Percentiles rank a stretch among this genome's conserved stretches.
phyloP scores from a whole-genome alignment of 2,797 vertebrate species.

The Notolepis coatsorum region DNA sequence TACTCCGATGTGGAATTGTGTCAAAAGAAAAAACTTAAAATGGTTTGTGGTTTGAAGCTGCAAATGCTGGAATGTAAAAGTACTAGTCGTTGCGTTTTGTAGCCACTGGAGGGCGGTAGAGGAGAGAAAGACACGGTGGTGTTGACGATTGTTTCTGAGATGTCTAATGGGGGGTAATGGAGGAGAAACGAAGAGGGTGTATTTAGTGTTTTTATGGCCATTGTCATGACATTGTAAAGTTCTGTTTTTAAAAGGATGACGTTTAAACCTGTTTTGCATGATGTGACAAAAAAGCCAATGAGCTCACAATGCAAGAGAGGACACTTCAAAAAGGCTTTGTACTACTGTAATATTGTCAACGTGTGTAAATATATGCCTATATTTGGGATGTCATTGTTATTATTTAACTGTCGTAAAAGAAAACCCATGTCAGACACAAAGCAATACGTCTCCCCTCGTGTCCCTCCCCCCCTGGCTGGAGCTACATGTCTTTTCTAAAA shows the following conservation, averaged over 20 bases:
- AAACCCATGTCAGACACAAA: slow-evolving; percentile 63
- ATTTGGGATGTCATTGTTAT: slow-evolving; percentile 91
- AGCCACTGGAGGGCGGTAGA: slow-evolving; percentile 51
- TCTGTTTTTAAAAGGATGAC: slow-evolving; percentile 48
- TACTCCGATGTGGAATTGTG: slow-evolving; percentile 34
- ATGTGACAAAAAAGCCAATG: slow-evolving; percentile 76
- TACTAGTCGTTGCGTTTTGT: slow-evolving; percentile 34
- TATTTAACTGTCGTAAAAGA: slow-evolving; percentile 90
- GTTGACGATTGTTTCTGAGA: slow-evolving; percentile 4
- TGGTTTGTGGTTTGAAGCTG: slow-evolving; percentile 30
- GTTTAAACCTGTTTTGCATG: slow-evolving; percentile 86
- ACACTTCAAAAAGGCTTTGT: slow-evolving; percentile 70
- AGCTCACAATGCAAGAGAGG: slow-evolving; percentile 59
- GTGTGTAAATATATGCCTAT: slow-evolving; percentile 90
- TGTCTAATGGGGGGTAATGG: neutral
- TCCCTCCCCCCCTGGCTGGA: slow-evolving; percentile 51
- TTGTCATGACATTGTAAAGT: slow-evolving; percentile 57
- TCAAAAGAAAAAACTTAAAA: slow-evolving; percentile 8
- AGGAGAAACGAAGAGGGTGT: slow-evolving; percentile 24
- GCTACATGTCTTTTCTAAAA: slow-evolving; percentile 74
- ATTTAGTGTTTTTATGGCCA: slow-evolving; percentile 44
- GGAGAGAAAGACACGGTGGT: slow-evolving; percentile 13
- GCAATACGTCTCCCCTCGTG: slow-evolving; percentile 74
- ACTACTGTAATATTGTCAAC: slow-evolving; percentile 77
- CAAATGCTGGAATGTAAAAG: slow-evolving; percentile 34